Evolutionary conservation across 2,797 vertebrate genomes (phyloP).

Genomic region (Buceros bicornis): DNA sequence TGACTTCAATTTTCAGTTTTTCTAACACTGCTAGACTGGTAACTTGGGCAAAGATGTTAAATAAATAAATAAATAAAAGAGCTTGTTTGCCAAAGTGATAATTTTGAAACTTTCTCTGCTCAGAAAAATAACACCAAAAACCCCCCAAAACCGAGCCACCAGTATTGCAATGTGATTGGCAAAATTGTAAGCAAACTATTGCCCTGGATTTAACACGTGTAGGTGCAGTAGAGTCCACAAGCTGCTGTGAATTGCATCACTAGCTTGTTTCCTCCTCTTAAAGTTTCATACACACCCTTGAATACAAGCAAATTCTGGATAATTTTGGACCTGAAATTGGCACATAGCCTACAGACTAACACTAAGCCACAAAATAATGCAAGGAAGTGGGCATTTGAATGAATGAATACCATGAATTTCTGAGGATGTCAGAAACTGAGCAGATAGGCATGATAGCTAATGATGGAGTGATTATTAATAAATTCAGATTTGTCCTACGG

Average conservation of each 20-base stretch:
- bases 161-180: not conserved
- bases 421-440: not conserved
- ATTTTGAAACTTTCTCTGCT: not conserved
- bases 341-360: not conserved
- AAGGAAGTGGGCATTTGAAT: not conserved
- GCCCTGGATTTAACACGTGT: not conserved
- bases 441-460: not conserved
- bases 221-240: not conserved
- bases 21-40: not conserved
- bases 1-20: slow-evolving; percentile 23
- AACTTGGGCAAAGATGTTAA: not conserved
- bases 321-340: not conserved
- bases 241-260: not conserved
- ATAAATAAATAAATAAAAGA: not conserved
- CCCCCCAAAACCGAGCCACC: not conserved
- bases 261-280: not conserved
- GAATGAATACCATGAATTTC: not conserved
- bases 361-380: not conserved
- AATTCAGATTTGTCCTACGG: not conserved
- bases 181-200: not conserved
- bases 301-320: not conserved
- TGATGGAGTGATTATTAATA: not conserved
- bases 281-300: not conserved
- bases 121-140: not conserved
- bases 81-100: not conserved